phyloP scores from a whole-genome alignment of 2,797 vertebrate genomes.

The Phyllotis vaccarum region DNA sequence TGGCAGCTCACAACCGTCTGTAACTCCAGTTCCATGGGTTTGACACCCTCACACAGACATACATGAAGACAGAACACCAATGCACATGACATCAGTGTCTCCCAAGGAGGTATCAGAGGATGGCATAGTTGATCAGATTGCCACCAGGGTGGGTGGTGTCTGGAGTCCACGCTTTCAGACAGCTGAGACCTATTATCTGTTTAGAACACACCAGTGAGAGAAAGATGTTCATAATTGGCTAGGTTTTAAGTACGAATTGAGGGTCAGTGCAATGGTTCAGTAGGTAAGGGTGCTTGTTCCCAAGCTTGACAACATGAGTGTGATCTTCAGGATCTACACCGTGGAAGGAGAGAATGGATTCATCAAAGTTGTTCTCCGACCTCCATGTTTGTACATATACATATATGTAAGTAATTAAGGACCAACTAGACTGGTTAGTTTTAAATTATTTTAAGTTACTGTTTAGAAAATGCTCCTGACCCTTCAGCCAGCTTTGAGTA shows the following conservation, averaged over 20 bases:
- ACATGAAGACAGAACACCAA: not conserved
- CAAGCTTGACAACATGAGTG: not conserved
- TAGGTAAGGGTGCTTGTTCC: not conserved
- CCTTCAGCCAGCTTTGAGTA: not conserved
- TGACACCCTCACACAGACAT: not conserved
- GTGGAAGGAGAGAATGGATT: not conserved
- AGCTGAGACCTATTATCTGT: not conserved
- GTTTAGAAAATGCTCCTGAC: constrained; percentile 35
- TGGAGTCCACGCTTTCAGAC: not conserved
- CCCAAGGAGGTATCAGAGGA: not conserved
- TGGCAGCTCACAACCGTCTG: not conserved
- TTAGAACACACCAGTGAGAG: constrained; percentile 7
- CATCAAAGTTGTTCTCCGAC: not conserved
- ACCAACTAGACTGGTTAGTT: constrained; percentile 5
- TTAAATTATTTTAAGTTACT: constrained; percentile 59
- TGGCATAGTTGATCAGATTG: not conserved
- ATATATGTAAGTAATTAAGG: not conserved
- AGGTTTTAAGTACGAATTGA: constrained; percentile 47
- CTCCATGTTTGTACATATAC: not conserved
- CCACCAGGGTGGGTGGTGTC: not conserved
- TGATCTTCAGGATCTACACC: not conserved
- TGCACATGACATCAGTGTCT: not conserved
- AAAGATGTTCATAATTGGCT: constrained; percentile 34
- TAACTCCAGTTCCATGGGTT: not conserved
- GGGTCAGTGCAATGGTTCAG: not conserved